These are phyloP conservation scores for Agrotis segetum DNA, from an alignment of 2,888 invertebrate species.

Conservation along the genomic window DNA sequence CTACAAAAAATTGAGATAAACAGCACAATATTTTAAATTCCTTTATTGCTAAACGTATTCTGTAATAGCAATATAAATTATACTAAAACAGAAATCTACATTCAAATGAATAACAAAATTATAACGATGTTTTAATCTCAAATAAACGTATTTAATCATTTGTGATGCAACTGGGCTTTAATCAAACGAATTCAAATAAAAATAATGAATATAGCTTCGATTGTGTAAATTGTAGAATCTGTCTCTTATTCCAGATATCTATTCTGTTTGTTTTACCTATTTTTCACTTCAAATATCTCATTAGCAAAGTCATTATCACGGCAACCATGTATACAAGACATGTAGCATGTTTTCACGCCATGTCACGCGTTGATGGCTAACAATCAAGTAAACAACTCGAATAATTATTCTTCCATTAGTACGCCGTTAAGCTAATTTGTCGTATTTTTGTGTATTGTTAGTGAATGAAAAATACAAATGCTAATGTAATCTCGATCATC, in stretches of 20 bases:
- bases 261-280: background rate
- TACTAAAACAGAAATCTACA: too few relatives aligned
- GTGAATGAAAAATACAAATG: conserved; percentile 11
- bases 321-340: background rate
- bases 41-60: background rate
- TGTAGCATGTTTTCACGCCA: conserved; percentile 11
- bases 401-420: conserved; percentile 44
- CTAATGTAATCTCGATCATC: conserved; percentile 2
- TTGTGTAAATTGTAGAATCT: background rate
- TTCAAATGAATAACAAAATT: background rate
- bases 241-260: background rate
- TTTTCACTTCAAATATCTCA: conserved; percentile 12
- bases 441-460: conserved; percentile 23
- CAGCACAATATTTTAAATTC: background rate
- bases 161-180: background rate
- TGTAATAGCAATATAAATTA: too few relatives aligned
- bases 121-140: background rate
- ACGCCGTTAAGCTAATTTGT: conserved; percentile 25
- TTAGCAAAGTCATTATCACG: conserved; percentile 34
- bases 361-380: conserved; percentile 14
- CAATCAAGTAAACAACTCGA: conserved; percentile 26
- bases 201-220: background rate
- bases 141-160: background rate
- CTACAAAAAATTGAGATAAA: background rate
- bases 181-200: background rate